Base-by-base conservation (phyloP, 2,888 invertebrate species). In the Epinotia brunnichana region DNA sequence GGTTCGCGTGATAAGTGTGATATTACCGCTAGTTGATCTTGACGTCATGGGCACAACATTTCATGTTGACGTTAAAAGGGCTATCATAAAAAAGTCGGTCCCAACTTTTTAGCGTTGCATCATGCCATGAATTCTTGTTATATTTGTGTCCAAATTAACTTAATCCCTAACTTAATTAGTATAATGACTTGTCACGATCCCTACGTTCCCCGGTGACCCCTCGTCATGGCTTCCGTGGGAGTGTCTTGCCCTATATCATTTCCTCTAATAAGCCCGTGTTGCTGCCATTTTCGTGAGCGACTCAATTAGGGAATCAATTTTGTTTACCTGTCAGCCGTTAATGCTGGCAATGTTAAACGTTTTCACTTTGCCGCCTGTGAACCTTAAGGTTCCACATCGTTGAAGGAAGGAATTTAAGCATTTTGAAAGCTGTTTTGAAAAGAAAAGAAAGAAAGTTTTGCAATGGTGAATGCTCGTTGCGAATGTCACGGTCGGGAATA, bases 81-180 rank as follows among this genome's bases (percentile, higher is more conserved):
- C n/a, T 48, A n/a, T n/a, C 15, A 48, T 48, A 48, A 48, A 48
- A 41, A n/a, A 0, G 5, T 13, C 41, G 13, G 41, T 0, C 4
- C 48, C 3, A 48, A 44, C 5, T 44, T 44, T 44, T 15, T n/a
- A 48, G n/a, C 48, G 44, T 44, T 15, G n/a, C 48, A n/a, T n/a
- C 0, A 48, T 48, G 48, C 48, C n/a, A 48, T n/a, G 48, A 48
- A n/a, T n/a, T 48, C 9, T 48, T n/a, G 48, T 48, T 15, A n/a
- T 48, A 3, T n/a, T 48, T 48, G 35, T 35, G 35, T 35, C 67
- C 61, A 77, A 79, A 84, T 82, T 77, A 77, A 82, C 82, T 78
- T 72, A 79, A 80, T 77, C 69, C 77, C 80, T 59, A 57, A 70
- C 76, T 83, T 87, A 88, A 87, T 88, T 89, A 87, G 78, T 76